Percentiles rank a stretch among this genome's conserved stretches.
Evolutionary conservation across 1,140 invertebrate genomes (phyloP).

Genomic region (Polypedilum pembai): DNA sequence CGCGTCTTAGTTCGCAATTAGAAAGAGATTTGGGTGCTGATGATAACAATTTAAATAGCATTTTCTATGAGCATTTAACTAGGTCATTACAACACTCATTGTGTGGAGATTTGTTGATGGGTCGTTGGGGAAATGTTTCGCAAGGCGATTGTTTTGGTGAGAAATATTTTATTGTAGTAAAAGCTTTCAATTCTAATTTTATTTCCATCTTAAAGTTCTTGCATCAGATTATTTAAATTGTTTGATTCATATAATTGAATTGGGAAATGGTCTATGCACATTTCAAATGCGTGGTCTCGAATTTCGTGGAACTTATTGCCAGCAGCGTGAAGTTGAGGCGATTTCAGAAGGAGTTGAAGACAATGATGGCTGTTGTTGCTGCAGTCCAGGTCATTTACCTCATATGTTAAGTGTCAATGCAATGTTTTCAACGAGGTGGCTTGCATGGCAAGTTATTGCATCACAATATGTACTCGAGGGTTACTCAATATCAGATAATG

Average conservation of each 20-base stretch:
- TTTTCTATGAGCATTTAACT: constrained; percentile 98
- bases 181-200: neutral
- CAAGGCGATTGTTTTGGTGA: constrained; percentile 91
- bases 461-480: constrained; percentile 96
- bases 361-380: constrained; percentile 84
- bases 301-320: constrained; percentile 97
- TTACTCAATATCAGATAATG: constrained; percentile 96
- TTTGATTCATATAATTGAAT: constrained; percentile 93
- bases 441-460: constrained; percentile 93
- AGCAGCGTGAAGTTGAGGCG: constrained; percentile 93
- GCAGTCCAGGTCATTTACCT: constrained; percentile 84
- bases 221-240: constrained; percentile 98
- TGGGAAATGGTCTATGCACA: constrained; percentile 97
- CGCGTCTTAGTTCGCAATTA: constrained; percentile 86
- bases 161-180: constrained; percentile 29
- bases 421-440: constrained; percentile 94
- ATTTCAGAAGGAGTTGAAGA: constrained; percentile 94
- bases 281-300: constrained; percentile 97
- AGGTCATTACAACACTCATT: constrained; percentile 92
- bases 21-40: constrained; percentile 93
- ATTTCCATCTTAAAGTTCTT: constrained; percentile 55
- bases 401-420: constrained; percentile 87
- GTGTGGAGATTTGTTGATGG: constrained; percentile 87
- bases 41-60: constrained; percentile 98
- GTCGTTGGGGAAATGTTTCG: constrained; percentile 83